Percentiles rank a stretch among this genome's conserved stretches.
Conservation (phyloP, 2,113 vertebrate species). For the Clinocottus analis region DNA sequence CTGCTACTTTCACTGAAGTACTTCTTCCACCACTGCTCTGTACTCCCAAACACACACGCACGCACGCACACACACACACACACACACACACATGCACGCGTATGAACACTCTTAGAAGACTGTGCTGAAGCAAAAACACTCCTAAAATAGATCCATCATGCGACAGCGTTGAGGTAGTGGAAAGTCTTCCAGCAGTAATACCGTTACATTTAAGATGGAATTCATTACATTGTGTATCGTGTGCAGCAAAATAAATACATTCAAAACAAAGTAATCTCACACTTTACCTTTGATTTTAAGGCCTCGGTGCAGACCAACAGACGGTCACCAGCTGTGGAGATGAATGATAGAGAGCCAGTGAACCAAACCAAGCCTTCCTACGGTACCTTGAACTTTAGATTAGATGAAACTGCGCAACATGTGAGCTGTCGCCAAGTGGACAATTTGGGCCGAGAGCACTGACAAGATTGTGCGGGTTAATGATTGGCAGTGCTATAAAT, state of each 20-base stretch:
- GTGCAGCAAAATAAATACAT: neutral
- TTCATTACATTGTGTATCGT: neutral
- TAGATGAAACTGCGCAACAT: constrained; percentile 56
- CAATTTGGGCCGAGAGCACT: constrained; percentile 34
- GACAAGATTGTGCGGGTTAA: constrained; percentile 60
- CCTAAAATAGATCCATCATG: neutral
- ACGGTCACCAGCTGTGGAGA: neutral
- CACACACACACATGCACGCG: neutral
- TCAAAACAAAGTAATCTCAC: neutral
- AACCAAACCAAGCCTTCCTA: neutral
- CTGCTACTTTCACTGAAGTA: neutral
- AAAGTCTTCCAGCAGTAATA: neutral
- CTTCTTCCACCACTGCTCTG: neutral
- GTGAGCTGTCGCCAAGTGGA: constrained; percentile 41
- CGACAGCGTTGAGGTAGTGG: neutral
- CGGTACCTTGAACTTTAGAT: constrained; percentile 76
- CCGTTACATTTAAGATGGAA: neutral
- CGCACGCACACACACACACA: neutral
- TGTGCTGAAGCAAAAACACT: neutral
- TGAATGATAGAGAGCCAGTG: constrained; percentile 27
- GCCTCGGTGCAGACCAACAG: constrained; percentile 8
- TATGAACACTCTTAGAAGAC: neutral
- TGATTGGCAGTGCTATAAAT: constrained; percentile 49
- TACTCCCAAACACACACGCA: neutral
- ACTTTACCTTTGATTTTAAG: constrained; percentile 49